Percentiles rank a stretch among this genome's conserved stretches.
These are phyloP conservation scores for Diadegma fenestrale DNA, from an alignment of 2,888 invertebrate species.

Conservation along the genomic window DNA sequence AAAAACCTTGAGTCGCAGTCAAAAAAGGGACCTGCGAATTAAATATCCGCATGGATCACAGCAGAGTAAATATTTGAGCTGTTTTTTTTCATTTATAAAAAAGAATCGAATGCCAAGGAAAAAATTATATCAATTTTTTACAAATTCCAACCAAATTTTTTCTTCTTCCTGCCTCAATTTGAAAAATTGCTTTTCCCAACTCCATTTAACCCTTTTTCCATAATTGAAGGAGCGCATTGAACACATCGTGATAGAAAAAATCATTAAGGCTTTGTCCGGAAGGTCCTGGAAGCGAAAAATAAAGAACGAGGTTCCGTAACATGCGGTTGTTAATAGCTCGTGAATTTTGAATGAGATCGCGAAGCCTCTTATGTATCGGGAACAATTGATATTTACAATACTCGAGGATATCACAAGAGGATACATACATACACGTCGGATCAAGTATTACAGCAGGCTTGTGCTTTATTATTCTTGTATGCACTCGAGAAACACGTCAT, in stretches of 20 bases:
- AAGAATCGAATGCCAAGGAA: not conserved
- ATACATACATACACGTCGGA: constrained; percentile 23
- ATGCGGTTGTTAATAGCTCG: constrained; percentile 55
- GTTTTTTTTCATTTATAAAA: not conserved
- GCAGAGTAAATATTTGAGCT: not conserved
- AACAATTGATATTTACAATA: constrained; percentile 68
- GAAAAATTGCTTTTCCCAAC: not conserved
- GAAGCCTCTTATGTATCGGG: constrained; percentile 45
- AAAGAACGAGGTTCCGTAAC: not conserved
- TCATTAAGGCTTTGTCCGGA: not conserved
- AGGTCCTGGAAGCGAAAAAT: constrained; percentile 1
- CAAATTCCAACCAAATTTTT: not conserved
- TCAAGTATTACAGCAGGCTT: constrained; percentile 24
- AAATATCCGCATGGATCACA: not conserved
- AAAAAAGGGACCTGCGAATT: not conserved
- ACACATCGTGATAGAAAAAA: constrained; percentile 12
- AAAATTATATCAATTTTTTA: not conserved
- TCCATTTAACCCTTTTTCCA: not conserved
- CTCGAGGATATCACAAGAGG: constrained; percentile 54
- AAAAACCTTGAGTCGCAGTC: not conserved
- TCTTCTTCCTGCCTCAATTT: not conserved
- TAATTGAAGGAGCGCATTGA: not conserved
- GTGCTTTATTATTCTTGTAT: constrained; percentile 36
- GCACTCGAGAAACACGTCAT: constrained; percentile 57
- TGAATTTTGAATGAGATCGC: constrained; percentile 60